Base-by-base conservation (phyloP, 1,140 invertebrate genomes). In the Drosophila yakuba region DNA sequence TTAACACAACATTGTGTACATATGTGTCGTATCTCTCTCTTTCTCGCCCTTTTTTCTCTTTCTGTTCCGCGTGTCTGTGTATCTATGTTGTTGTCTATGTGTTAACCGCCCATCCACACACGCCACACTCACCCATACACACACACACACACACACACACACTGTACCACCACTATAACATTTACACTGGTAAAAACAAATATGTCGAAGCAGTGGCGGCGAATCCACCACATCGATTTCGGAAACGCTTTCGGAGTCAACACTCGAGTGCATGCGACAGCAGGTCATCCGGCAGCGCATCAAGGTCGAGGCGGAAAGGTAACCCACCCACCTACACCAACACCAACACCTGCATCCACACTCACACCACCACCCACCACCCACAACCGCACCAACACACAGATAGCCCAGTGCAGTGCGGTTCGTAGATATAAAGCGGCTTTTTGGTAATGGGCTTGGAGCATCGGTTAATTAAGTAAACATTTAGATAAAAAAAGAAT, bases 301-400 rank as follows among this genome's bases (percentile, higher is more conserved):
- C 93, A 95, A 95, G 93, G 95, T 95, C 77, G 95, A 95, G 91
- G 95, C 95, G 90, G 95, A 95, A 94, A 95, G 95, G 95, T 95
- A 94, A 94, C 92, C 69, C 59, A 51, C 50, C 41, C 43, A 50
- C 50, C 48, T 25, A 55, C 52, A 51, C 45, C 36, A 14, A 43
- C 41, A 58, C 28, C 52, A 11, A 25, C 25, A 93, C 92, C 63
- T 3, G 11, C 36, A 38, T 38, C 28, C 28, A 32, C 28, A 32
- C 28, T 32, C 62, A 50, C 43, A 15, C 10, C 14, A n/a, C 6
- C 38, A 41, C 44, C 11, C 62, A 54, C 17, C 38, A 41, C 44
- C 8, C 62, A 54, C 17, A 48, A 48, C 23, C 25, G 5, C 32
- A 43, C 17, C 17, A 25, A 25, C 55, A 51, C 14, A 28, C 14